Conservation (phyloP, 2,888 invertebrate species). For the Caenorhabditis sinica region DNA sequence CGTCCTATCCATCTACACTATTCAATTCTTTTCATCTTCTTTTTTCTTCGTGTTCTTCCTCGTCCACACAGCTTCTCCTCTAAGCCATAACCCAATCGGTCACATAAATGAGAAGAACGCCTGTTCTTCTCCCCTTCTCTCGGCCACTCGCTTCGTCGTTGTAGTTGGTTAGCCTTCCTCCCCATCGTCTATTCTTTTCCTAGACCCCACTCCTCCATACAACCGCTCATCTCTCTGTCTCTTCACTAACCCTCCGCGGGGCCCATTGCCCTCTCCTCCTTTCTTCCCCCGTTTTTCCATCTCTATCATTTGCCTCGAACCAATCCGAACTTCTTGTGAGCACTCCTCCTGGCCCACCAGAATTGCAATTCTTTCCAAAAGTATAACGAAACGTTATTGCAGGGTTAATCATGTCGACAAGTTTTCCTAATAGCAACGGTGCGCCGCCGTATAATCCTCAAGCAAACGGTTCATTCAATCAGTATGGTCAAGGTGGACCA, state of each 20-base stretch:
- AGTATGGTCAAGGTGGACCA: conserved; percentile 33
- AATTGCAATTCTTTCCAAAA: background rate
- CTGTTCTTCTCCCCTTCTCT: conserved; percentile 51
- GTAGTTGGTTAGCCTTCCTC: conserved; percentile 62
- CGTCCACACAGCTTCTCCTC: conserved; percentile 37
- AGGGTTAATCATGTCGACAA: conserved; percentile 65
- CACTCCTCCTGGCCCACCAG: background rate
- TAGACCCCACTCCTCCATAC: conserved; percentile 47
- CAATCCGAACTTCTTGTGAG: conserved; percentile 31
- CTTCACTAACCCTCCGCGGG: conserved; percentile 56
- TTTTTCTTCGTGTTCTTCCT: conserved; percentile 18
- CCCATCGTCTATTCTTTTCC: conserved; percentile 36
- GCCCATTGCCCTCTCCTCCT: conserved; percentile 36
- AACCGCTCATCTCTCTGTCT: conserved; percentile 58
- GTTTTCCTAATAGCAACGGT: conserved; percentile 64
- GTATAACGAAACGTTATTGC: background rate
- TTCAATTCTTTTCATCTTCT: conserved; percentile 36
- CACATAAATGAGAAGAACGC: conserved; percentile 65
- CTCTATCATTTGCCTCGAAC: conserved; percentile 34
- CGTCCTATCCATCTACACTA: conserved; percentile 40
- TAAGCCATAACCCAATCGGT: conserved; percentile 57
- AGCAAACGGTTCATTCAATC: conserved; percentile 57
- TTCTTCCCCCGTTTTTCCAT: conserved; percentile 29
- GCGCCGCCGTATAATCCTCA: conserved; percentile 54
- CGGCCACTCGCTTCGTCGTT: conserved; percentile 59